Evolutionary conservation across 2,888 invertebrate species (phyloP).

Genomic region (Ormyrus nitidulus): DNA sequence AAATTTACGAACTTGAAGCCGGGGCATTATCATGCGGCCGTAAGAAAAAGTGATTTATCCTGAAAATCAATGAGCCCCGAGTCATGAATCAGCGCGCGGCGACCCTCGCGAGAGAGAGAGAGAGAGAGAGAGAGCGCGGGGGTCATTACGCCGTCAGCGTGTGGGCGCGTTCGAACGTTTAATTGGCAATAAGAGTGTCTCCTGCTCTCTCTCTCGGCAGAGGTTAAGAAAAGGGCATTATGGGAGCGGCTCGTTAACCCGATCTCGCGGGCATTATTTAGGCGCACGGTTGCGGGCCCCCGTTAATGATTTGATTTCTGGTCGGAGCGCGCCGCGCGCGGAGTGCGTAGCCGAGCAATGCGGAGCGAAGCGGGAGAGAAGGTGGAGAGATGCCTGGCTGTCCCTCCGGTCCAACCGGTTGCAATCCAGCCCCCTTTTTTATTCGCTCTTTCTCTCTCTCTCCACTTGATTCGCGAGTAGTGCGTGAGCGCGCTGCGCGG

Average conservation of each 20-base stretch:
- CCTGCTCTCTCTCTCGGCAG: background rate
- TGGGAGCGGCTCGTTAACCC: constrained; percentile 68
- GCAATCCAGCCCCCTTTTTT: constrained; percentile 32
- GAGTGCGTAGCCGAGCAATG: background rate
- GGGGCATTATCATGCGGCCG: background rate
- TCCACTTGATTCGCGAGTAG: constrained; percentile 50
- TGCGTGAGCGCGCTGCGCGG: background rate
- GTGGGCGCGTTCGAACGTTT: background rate
- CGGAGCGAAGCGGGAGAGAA: constrained; percentile 3
- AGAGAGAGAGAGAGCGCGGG: too few species aligned
- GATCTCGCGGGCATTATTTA: constrained; percentile 62
- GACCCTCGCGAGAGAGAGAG: too few species aligned
- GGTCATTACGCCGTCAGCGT: too few species aligned
- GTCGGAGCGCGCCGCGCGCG: background rate
- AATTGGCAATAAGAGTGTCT: constrained; percentile 33
- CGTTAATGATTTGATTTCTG: constrained; percentile 73
- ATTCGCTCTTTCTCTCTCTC: constrained; percentile 58
- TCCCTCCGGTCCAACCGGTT: constrained; percentile 54
- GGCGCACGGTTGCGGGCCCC: constrained; percentile 65
- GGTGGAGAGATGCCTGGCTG: constrained; percentile 11
- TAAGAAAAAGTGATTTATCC: background rate
- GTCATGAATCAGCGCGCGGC: background rate
- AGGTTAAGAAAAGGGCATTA: constrained; percentile 63
- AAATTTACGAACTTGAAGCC: background rate
- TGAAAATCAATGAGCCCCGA: background rate